Evolutionary conservation across 2,888 invertebrate genomes (phyloP).

Genomic region (Drosophila meridionalis): DNA sequence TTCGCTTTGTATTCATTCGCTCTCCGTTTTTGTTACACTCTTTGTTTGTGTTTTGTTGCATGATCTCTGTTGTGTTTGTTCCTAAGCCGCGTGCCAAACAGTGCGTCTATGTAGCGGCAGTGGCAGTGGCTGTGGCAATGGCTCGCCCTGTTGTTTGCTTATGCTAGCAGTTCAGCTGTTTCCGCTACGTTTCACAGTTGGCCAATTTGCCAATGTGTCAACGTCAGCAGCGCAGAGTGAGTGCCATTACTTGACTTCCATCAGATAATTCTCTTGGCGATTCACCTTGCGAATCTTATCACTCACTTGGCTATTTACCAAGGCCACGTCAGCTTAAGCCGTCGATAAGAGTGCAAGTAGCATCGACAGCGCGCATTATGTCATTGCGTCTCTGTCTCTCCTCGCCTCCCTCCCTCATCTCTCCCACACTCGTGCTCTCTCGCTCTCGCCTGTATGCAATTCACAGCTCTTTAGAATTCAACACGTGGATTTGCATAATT

Average conservation of each 20-base stretch:
- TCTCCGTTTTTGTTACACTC: slow-evolving; percentile 29
- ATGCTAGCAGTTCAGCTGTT: slow-evolving; percentile 43
- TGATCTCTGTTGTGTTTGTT: slow-evolving; percentile 35
- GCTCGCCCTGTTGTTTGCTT: slow-evolving; percentile 46
- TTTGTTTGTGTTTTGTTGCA: slow-evolving; percentile 30
- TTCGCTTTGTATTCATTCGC: slow-evolving; percentile 25
- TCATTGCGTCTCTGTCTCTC: slow-evolving; percentile 61
- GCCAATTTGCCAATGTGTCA: slow-evolving; percentile 33
- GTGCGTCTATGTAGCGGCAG: slow-evolving; percentile 62
- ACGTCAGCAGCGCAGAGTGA: slow-evolving; percentile 46
- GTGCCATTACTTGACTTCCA: neutral
- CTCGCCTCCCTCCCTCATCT: neutral
- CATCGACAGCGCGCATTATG: slow-evolving; percentile 66
- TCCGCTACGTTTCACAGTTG: slow-evolving; percentile 26
- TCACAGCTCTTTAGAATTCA: slow-evolving; percentile 45
- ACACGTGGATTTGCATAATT: slow-evolving; percentile 78
- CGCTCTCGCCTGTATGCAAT: slow-evolving; percentile 36
- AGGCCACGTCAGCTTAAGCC: slow-evolving; percentile 75
- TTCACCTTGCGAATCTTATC: slow-evolving; percentile 46
- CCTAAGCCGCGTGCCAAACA: slow-evolving; percentile 51
- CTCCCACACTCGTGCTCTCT: neutral
- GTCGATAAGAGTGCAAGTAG: slow-evolving; percentile 61
- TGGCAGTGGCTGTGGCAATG: neutral
- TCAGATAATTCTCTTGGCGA: slow-evolving; percentile 5
- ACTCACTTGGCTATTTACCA: slow-evolving; percentile 37